These are phyloP conservation scores for Rhyzopertha dominica DNA, from an alignment of 1,140 invertebrate species.

Conservation along the genomic window DNA sequence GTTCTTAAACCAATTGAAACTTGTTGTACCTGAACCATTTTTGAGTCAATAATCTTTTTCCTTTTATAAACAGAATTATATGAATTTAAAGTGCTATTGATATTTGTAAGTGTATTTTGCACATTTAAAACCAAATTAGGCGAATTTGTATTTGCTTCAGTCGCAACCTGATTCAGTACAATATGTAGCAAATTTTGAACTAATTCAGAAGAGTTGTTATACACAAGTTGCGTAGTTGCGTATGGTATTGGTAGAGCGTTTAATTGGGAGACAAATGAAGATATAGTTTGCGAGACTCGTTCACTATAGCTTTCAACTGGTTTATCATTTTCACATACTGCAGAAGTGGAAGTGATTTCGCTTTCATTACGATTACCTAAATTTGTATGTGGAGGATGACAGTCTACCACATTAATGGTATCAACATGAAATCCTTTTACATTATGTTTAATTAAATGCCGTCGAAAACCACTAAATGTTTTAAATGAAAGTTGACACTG, in stretches of 20 bases:
- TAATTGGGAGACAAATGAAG: conserved; percentile 7
- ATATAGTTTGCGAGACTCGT: background rate
- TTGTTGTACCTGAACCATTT: conserved; percentile 3
- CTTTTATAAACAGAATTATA: conserved; percentile 11
- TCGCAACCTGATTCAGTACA: background rate
- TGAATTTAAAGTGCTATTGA: too few relatives aligned
- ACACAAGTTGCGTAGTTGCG: conserved; percentile 1
- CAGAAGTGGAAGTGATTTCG: background rate
- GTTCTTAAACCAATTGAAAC: background rate
- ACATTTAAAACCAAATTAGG: background rate
- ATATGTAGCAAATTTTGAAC: background rate
- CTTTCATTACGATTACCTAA: background rate
- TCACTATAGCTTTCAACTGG: background rate
- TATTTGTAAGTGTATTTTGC: background rate
- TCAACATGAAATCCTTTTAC: background rate
- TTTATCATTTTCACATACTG: background rate
- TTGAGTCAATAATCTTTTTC: background rate
- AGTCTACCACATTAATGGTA: background rate
- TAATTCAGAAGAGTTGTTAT: too few relatives aligned
- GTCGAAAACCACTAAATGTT: conserved; percentile 9
- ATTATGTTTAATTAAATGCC: conserved; percentile 1
- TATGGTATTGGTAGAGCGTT: conserved; percentile 1
- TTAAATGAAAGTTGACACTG: background rate
- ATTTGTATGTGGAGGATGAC: background rate
- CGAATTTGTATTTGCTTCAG: background rate